These are phyloP conservation scores for Anhinga anhinga DNA, from an alignment of 2,113 vertebrate genomes.

Conservation along the genomic window DNA sequence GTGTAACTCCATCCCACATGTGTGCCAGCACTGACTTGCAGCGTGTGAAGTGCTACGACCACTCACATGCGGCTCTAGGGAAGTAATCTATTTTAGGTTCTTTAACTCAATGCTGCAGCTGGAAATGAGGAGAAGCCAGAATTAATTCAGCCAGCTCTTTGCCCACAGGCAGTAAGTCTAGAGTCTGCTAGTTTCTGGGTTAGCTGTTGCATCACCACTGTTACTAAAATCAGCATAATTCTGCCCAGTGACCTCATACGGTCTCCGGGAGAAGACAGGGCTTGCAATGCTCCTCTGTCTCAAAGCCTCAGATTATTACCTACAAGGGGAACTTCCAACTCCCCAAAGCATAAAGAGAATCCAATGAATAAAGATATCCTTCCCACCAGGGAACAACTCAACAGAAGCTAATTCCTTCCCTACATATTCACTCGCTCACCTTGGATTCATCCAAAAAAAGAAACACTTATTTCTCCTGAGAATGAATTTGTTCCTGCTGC, in stretches of 20 bases:
- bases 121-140: background rate
- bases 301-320: background rate
- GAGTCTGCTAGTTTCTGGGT: background rate
- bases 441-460: background rate
- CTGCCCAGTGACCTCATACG: background rate
- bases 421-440: background rate
- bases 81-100: background rate
- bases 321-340: background rate
- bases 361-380: background rate
- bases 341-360: background rate
- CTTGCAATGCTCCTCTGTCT: background rate
- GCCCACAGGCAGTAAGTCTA: background rate
- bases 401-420: background rate
- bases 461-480: background rate
- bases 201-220: background rate
- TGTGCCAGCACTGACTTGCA: background rate
- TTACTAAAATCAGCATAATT: background rate
- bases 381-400: background rate
- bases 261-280: background rate
- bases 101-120: constrained; percentile 30
- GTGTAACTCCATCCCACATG: background rate
- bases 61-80: background rate
- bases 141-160: background rate
- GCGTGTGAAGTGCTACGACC: accelerated
- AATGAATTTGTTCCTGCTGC: background rate